Base-by-base conservation (phyloP, 2,797 vertebrate species). In the Hippopotamyrus pictus region DNA sequence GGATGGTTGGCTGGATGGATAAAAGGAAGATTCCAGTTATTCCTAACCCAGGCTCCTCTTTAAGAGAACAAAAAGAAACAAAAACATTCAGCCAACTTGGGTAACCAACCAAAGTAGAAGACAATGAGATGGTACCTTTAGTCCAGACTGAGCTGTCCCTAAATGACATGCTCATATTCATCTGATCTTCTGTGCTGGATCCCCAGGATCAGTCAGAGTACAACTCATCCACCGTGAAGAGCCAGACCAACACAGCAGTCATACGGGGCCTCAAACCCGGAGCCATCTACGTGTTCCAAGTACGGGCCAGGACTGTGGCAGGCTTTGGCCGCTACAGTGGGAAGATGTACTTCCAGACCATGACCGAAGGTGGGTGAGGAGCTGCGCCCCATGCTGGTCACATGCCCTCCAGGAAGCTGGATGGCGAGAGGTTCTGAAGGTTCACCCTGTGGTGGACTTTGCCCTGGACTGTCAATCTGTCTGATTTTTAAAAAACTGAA, bases 271-370 rank as follows among this genome's bases (percentile, higher is more conserved):
- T 99, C 92, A 98, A 97, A 92, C 95, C 98, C 0, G 98, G 98
- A 88, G 97, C 96, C 94, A 99, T 99, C 95, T 99, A 99, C 88
- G 98, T 99, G 92, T 99, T 99, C 97, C 98, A 99, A 96, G 99
- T 99, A 94, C 97, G 99, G 90, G 99, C 99, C 0, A 97, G 99
- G 89, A 99, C 99, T 0, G 98, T 99, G 90, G 98, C 99, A 0
- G 99, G 99, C 2, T 99, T 99, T 0, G 99, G 99, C 93, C 98
- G 98, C 91, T 99, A 98, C 94, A 99, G 99, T 0, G 99, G 99
- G 90, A 99, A 99, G 95, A 98, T 99, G 95, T 99, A 99, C 94
- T 99, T 99, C 96, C 99, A 99, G 96, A 99, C 99, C 94, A 99
- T 99, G 98, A 99, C 98, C 0, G 98, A 99, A 96, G 99, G 99